Conservation (phyloP, 2,113 vertebrate genomes). For the Chelonoidis abingdonii region DNA sequence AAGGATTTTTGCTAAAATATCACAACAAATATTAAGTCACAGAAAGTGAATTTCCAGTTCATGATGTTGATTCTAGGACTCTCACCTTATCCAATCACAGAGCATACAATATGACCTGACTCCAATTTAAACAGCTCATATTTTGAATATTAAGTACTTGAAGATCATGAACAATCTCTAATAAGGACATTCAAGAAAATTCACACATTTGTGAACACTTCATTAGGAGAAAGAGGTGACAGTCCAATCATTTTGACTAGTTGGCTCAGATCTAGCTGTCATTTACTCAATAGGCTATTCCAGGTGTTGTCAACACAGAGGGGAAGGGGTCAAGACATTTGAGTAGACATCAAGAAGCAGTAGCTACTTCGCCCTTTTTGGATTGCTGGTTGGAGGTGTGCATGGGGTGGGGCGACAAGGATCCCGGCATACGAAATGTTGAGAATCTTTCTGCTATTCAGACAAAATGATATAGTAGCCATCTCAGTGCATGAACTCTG, state of each 20-base stretch:
- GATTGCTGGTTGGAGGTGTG: background rate
- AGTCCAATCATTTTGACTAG: background rate
- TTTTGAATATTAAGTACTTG: background rate
- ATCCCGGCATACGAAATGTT: background rate
- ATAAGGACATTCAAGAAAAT: background rate
- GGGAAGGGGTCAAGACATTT: background rate
- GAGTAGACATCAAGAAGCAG: background rate
- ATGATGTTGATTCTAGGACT: background rate
- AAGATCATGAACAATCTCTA: background rate
- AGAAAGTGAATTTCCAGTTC: background rate
- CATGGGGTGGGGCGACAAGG: background rate
- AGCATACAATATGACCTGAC: background rate
- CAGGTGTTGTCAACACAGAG: background rate
- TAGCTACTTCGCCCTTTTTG: background rate
- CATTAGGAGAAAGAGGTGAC: background rate
- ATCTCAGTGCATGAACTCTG: background rate
- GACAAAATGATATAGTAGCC: background rate
- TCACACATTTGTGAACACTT: background rate
- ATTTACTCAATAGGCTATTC: background rate
- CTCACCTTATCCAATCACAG: background rate
- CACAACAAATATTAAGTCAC: background rate
- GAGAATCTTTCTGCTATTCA: background rate
- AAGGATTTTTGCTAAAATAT: background rate
- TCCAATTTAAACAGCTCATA: background rate
- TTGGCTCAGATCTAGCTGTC: background rate